Conservation (phyloP, 2,888 invertebrate species). For the Acronicta psi region DNA sequence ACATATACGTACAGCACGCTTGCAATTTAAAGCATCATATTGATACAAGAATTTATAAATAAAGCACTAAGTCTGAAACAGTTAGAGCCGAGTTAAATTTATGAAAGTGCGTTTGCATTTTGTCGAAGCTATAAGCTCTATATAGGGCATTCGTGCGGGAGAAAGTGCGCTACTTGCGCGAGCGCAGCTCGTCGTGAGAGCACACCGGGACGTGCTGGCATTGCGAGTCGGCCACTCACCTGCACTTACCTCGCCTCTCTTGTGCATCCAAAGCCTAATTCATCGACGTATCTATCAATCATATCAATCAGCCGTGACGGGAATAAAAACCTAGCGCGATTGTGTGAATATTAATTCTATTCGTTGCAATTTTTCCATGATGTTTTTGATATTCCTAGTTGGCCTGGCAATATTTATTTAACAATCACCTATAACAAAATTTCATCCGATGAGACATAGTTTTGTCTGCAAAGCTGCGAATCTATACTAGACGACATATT, state of each 20-base stretch:
- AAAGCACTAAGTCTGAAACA: neutral
- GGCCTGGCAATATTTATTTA: neutral
- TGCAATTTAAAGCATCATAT: neutral
- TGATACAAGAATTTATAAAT: neutral
- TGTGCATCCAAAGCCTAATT: slow-evolving; percentile 22
- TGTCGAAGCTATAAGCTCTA: slow-evolving; percentile 64
- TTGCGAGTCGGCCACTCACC: slow-evolving; percentile 60
- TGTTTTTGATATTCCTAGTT: neutral
- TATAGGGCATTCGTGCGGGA: slow-evolving; percentile 80
- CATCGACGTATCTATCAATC: slow-evolving; percentile 44
- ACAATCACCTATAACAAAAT: neutral
- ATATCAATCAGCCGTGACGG: slow-evolving; percentile 35
- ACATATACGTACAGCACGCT: neutral
- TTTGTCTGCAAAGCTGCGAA: no score
- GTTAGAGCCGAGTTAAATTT: slow-evolving; percentile 32
- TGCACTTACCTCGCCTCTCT: slow-evolving; percentile 26
- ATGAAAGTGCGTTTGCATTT: slow-evolving; percentile 75
- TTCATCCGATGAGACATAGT: no score
- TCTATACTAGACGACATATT: no score
- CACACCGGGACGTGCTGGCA: slow-evolving; percentile 71
- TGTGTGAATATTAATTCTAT: slow-evolving; percentile 12
- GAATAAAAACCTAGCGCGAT: slow-evolving; percentile 20
- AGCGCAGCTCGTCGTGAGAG: slow-evolving; percentile 71
- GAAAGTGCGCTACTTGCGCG: slow-evolving; percentile 76
- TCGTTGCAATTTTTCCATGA: slow-evolving; percentile 9